Evolutionary conservation across 2,113 vertebrate genomes (phyloP).

Genomic region (Micromys minutus): DNA sequence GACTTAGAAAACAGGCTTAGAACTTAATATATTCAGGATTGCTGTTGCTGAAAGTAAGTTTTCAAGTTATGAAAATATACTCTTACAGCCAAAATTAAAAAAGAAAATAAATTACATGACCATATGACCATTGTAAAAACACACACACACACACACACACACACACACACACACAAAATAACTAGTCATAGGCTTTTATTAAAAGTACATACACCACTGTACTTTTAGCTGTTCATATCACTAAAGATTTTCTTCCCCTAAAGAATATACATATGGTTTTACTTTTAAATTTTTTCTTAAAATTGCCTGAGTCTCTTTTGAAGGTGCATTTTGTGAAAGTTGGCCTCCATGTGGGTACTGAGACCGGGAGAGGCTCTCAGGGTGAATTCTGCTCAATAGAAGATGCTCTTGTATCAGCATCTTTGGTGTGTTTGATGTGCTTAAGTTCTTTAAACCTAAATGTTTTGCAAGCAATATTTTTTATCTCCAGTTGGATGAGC

Average conservation of each 20-base stretch:
- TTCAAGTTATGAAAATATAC: slow-evolving; percentile 6
- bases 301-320: background rate
- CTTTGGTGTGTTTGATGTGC: background rate
- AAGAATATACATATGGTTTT: slow-evolving; percentile 5
- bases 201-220: background rate
- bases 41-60: background rate
- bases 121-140: background rate
- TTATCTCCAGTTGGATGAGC: background rate
- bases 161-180: too few relatives aligned
- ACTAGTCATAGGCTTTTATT: background rate
- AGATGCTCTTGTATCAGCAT: background rate
- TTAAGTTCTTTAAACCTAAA: background rate
- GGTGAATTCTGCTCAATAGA: background rate
- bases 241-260: background rate
- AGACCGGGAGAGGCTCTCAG: background rate
- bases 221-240: slow-evolving; percentile 19
- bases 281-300: background rate
- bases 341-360: background rate
- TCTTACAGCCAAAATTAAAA: too few relatives aligned
- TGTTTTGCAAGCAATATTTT: background rate
- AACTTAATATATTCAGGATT: slow-evolving; percentile 19
- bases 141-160: too few relatives aligned
- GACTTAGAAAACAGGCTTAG: background rate
- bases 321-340: background rate
- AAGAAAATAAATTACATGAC: too few relatives aligned